Base-by-base conservation (phyloP, 2,888 invertebrate species). In the Bhutanitis thaidina region DNA sequence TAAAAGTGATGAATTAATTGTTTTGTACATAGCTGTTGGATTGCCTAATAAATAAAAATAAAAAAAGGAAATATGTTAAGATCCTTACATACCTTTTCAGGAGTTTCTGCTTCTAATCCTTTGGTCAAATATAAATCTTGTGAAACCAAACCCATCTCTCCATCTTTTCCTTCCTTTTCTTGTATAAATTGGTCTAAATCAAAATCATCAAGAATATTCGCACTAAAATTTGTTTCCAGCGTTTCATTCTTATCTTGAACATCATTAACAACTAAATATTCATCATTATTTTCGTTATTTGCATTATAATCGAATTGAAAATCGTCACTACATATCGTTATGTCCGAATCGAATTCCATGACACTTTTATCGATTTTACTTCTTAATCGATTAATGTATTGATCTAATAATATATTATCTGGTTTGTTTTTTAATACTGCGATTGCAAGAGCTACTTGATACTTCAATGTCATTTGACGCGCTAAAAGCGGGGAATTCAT, bases 341-440 rank as follows among this genome's bases (percentile, higher is more conserved):
- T 49, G 3, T 67, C 63, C 3, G 64, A 35, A 47, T 74, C 68
- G 3, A 10, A 37, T 25, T 66, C 68, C 5, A 29, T 41, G 3
- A 65, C 67, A 38, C 54, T 58, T 13, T 63, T 45, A 15, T 56
- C 58, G 30, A 75, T 43, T 52, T 64, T 71, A 7, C 53, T 57
- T 71, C 56, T 70, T 30, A 83, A 43, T 20, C 64, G 47, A 39
- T 63, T 29, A 48, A 83, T 55, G 46, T 78, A 74, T 12, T 70
- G 49, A 7, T 67, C 62, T 2, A 70, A 53, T 1, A 62, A 55
- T 29, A 66, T 0, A 13, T 71, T 52, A n/a, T 61, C 48, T 0
- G 82, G 81, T 67, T 77, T 80, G 0, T 58, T 65, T 61, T 67
- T 75, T 40, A 84, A 43, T 1, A 82, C 59, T 1, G 74, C 72